Evolutionary conservation across 30 jellyfish, hydroid and myxozoan genomes (phyloP).

Genomic region (Clytia hemisphaerica): DNA sequence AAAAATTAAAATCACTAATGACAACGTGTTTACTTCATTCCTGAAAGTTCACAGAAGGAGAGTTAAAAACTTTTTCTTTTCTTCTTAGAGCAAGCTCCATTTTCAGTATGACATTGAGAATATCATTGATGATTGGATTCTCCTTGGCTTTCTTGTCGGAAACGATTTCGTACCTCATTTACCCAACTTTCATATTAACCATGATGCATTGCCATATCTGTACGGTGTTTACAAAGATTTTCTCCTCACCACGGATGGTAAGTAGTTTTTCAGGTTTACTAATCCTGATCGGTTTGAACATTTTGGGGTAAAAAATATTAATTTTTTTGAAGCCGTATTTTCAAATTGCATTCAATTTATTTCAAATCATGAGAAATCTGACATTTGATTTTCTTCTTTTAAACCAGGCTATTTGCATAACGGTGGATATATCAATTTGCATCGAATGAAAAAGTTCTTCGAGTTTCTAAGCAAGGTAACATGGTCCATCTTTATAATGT

Average conservation of each 20-base stretch:
- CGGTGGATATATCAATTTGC: slow-evolving; percentile 57
- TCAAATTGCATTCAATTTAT: not conserved
- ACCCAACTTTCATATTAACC: slow-evolving; percentile 84
- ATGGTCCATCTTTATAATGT: too few relatives aligned
- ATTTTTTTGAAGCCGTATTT: too few relatives aligned
- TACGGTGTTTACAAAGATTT: slow-evolving; percentile 68
- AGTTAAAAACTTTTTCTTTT: not conserved
- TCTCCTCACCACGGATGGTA: slow-evolving; percentile 78
- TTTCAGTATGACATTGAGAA: slow-evolving; percentile 81
- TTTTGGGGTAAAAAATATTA: not conserved
- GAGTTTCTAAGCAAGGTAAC: slow-evolving; percentile 62
- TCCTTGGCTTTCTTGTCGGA: slow-evolving; percentile 87
- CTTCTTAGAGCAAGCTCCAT: slow-evolving; percentile 42
- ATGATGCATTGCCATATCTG: slow-evolving; percentile 82
- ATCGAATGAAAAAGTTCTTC: slow-evolving; percentile 47
- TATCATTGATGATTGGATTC: slow-evolving; percentile 95
- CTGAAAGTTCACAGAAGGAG: not conserved
- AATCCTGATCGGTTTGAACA: not conserved
- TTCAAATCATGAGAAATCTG: not conserved
- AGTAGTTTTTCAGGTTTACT: not conserved
- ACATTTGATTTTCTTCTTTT: not conserved
- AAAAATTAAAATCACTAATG: too few relatives aligned
- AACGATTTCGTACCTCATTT: slow-evolving; percentile 95
- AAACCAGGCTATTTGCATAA: slow-evolving; percentile 64
- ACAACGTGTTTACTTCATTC: too few relatives aligned